Evolutionary conservation across 2,113 vertebrate genomes (phyloP), one percentile per base, ranked within the genome.

Genomic region (Herpailurus yagouaroundi): DNA sequence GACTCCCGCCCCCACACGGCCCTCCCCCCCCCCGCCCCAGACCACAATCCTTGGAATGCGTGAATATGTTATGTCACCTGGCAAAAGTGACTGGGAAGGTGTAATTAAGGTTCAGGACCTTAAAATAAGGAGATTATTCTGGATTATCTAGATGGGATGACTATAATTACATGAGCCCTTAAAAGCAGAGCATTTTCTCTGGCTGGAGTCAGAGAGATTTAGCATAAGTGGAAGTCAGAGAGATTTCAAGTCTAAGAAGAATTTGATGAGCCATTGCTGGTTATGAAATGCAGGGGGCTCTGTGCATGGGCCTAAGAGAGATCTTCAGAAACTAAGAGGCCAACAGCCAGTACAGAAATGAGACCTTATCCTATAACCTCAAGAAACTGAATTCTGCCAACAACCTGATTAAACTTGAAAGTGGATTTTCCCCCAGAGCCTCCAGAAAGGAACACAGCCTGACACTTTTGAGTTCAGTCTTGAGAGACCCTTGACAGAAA

Each of bases 61-160:
- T 48, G n/a, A 50, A 29, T 50, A 29, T 7, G 10, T 68, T 55
- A n/a, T 12, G 4, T 84, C 66, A 27, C 12, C 3, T 94, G 25
- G 48, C 15, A 73, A 80, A 91, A 81, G 63, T 38, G 33, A 38
- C 18, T 74, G 79, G 52, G 18, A 1, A 21, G 23, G 38, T 79
- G 5, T 71, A 66, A 38, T 80, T 74, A 85, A 89, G 60, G 23
- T 92, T 95, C 29, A 57, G n/a, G 45, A 55, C 27, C 63, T 91
- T 91, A 69, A 86, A 66, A 69, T 55, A 69, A 36, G 63, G 69
- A 87, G 45, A 66, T 93, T 38, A 33, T 21, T 13, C 64, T 90
- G 19, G 29, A 76, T 82, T 55, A 68, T 68, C 18, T 21, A 38
- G 31, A 18, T 83, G 55, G 55, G 57, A 38, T 73, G 80, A 19